Percentiles rank a stretch among this genome's conserved stretches.
These are phyloP conservation scores for Eidolon helvum DNA, from an alignment of 2,113 vertebrate species.

Conservation along the genomic window DNA sequence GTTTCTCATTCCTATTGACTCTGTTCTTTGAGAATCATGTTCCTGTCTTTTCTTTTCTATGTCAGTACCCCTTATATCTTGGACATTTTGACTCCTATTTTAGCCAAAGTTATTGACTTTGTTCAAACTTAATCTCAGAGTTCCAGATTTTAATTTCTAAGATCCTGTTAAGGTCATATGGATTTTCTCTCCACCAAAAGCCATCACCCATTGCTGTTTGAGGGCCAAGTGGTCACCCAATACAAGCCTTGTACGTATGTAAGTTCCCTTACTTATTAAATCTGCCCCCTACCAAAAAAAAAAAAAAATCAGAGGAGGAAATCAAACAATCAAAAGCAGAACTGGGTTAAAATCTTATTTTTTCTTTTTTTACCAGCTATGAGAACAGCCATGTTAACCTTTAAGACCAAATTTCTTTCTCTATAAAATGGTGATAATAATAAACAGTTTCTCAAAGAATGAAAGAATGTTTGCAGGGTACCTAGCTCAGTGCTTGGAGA, in stretches of 20 bases:
- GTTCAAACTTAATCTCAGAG: background rate
- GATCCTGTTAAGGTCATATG: background rate
- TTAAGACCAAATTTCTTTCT: background rate
- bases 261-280: background rate
- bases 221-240: background rate
- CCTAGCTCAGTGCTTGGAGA: background rate
- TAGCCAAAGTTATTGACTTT: background rate
- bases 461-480: background rate
- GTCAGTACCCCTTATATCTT: background rate
- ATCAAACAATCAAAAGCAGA: background rate
- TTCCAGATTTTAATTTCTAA: background rate
- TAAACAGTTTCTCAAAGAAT: background rate
- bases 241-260: background rate
- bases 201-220: background rate
- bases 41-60: background rate
- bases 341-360: background rate
- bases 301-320: background rate
- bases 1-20: background rate
- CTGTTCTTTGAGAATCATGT: background rate
- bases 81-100: background rate
- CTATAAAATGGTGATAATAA: background rate
- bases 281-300: background rate
- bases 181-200: background rate
- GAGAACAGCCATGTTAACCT: background rate
- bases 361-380: background rate